Evolutionary conservation across 2,113 vertebrate species (phyloP).

Genomic region (Pteropus alecto): DNA sequence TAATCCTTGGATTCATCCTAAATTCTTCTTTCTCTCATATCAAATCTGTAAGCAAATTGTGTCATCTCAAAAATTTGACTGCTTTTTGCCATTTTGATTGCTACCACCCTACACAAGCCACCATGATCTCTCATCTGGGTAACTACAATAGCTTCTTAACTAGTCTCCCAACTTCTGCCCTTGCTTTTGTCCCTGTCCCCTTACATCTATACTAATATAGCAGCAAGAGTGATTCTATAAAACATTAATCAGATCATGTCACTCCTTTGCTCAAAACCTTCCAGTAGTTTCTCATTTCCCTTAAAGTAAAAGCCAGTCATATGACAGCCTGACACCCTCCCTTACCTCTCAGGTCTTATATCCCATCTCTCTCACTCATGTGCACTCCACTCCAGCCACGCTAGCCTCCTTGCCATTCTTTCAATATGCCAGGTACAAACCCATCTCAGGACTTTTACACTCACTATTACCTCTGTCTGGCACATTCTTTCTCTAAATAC

Average conservation of each 20-base stretch:
- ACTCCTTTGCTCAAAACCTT: slow-evolving; percentile 7
- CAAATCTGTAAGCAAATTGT: background rate
- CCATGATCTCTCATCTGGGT: background rate
- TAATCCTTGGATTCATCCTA: background rate
- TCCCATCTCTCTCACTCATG: background rate
- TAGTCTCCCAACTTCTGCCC: background rate
- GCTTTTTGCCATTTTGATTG: background rate
- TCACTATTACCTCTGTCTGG: background rate
- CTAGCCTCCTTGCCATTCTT: background rate
- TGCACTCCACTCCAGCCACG: background rate
- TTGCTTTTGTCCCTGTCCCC: background rate
- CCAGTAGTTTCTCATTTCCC: background rate
- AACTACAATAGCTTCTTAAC: background rate
- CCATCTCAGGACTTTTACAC: background rate
- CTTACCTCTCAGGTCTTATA: background rate
- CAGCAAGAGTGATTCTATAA: background rate
- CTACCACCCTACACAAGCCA: background rate
- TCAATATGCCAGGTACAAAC: background rate
- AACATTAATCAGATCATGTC: slow-evolving; percentile 9
- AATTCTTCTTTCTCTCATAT: background rate
- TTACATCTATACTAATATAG: background rate
- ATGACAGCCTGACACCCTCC: background rate
- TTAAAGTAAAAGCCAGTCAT: background rate
- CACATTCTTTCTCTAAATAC: background rate
- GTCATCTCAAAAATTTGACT: background rate